Evolutionary conservation across 2,113 vertebrate genomes (phyloP).

Genomic region (Cercocebus atys): DNA sequence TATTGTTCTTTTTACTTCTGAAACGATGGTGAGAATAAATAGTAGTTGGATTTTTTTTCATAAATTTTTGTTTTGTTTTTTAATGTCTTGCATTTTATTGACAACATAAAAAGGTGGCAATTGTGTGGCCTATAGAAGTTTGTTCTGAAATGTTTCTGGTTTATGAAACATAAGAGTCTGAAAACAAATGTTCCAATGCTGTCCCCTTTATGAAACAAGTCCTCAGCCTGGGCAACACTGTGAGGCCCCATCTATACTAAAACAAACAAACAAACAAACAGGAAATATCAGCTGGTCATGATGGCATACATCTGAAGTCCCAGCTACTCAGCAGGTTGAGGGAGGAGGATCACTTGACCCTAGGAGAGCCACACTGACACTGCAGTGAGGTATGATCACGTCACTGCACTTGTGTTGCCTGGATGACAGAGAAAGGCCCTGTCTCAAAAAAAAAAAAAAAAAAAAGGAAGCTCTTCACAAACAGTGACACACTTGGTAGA

Average conservation of each 20-base stretch:
- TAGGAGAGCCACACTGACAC: too few species aligned
- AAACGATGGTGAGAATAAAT: not conserved
- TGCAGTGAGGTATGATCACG: too few species aligned
- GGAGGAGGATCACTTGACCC: too few species aligned
- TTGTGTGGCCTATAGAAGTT: not conserved
- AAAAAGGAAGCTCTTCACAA: not conserved
- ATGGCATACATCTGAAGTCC: too few species aligned
- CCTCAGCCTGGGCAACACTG: too few species aligned
- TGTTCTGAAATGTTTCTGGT: constrained; percentile 32
- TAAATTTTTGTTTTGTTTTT: not conserved
- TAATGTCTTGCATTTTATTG: not conserved
- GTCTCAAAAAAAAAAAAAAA: too few species aligned
- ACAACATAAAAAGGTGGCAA: not conserved
- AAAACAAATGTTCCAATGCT: not conserved
- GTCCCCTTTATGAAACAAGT: not conserved
- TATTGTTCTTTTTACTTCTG: constrained; percentile 30
- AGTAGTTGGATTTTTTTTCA: not conserved
- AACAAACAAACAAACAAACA: too few species aligned
- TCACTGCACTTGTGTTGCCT: too few species aligned
- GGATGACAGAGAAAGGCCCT: too few species aligned
- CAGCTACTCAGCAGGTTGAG: too few species aligned
- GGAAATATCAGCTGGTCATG: too few species aligned
- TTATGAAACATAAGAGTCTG: not conserved
- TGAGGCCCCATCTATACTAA: too few species aligned
- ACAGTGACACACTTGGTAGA: not conserved